These are phyloP conservation scores for Zosterops pallidus DNA, from an alignment of 2,113 vertebrate species.

Conservation along the genomic window DNA sequence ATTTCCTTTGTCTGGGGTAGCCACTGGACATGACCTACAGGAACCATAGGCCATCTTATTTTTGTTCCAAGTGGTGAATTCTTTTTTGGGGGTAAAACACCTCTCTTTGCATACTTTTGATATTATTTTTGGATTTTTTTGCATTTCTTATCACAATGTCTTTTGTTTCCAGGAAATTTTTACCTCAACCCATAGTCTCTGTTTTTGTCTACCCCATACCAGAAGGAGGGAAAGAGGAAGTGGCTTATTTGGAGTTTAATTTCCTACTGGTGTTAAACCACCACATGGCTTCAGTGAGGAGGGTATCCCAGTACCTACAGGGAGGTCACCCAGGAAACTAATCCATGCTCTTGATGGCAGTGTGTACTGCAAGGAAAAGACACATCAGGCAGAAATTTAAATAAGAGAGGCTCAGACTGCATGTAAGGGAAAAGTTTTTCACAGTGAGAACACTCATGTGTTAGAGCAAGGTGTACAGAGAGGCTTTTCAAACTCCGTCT, in stretches of 20 bases:
- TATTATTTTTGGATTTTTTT: not conserved
- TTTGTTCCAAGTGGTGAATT: not conserved
- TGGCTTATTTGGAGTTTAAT: not conserved
- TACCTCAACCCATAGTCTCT: not conserved
- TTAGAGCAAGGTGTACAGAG: not conserved
- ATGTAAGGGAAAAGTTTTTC: not conserved
- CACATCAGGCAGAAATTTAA: not conserved
- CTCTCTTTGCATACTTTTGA: not conserved
- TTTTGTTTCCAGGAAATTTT: not conserved
- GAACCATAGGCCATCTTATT: accelerated
- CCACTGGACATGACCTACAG: not conserved
- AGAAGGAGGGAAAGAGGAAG: no score
- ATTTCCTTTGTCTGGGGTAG: not conserved
- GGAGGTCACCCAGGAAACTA: not conserved
- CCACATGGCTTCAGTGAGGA: not conserved
- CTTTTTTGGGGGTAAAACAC: not conserved
- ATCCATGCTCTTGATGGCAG: not conserved
- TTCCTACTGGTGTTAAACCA: not conserved
- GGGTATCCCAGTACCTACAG: not conserved
- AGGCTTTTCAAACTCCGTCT: not conserved
- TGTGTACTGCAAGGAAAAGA: not conserved
- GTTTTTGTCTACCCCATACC: not conserved
- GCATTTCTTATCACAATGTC: not conserved
- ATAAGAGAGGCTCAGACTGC: not conserved
- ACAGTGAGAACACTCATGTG: not conserved